Evolutionary conservation across 2,797 vertebrate genomes (phyloP), one percentile per base, ranked within the genome.

Genomic region (Neostethus bicornis): DNA sequence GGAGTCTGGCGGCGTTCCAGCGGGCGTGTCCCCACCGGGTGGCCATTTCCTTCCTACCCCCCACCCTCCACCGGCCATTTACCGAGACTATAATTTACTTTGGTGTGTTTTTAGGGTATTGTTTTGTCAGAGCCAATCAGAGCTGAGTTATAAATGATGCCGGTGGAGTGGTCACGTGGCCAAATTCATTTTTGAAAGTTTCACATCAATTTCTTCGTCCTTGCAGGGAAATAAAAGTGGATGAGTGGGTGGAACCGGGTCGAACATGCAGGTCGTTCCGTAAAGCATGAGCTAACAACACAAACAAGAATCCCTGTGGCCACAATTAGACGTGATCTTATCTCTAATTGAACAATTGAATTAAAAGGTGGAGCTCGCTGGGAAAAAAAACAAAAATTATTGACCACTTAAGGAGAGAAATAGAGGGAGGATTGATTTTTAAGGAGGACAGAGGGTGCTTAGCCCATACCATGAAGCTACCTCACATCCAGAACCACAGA

Each of bases 91-190:
- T 98, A 96, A 98, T 99, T 97, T 96, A 98, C 94, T 98, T 98
- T 95, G 87, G 92, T 94, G 94, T 95, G 94, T 97, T 98, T 96
- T 97, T 96, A 98, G 95, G 95, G 95, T 96, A 98, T 98, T 98
- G 96, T 98, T 99, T 98, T 98, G 95, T 98, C 96, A 98, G 92
- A 93, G 90, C 95, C 95, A 97, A 97, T 97, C 94, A 96, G 93
- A 88, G 78, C 94, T 94, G 94, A 94, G 94, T 96, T 97, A 98
- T 95, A 96, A 98, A 98, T 93, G 95, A 94, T 94, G 88, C 87
- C 85, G 78, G 87, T 85, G 89, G 93, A 94, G 93, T 89, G 87
- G 87, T 75, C 92, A 92, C 73, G 89, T 93, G 91, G 93, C 61
- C 87, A 94, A 94, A 98, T 95, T 94, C 92, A 92, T 95, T 96